Conservation (phyloP, 2,113 vertebrate species). For the Rhinolophus sinicus region DNA sequence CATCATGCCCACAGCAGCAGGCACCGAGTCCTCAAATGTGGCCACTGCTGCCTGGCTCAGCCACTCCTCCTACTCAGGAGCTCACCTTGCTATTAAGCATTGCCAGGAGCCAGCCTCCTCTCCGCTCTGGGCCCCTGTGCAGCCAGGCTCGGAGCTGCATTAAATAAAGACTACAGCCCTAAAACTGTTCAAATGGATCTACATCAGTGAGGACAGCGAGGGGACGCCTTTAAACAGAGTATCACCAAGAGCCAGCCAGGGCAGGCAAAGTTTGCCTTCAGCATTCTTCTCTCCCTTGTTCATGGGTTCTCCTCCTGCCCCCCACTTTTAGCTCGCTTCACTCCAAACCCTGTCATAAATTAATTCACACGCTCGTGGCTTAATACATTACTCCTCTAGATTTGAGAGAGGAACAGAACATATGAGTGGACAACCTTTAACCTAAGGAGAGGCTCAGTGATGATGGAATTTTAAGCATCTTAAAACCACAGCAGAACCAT, state of each 20-base stretch:
- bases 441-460: background rate
- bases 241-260: background rate
- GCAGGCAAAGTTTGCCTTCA: background rate
- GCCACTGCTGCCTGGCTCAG: background rate
- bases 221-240: constrained; percentile 31
- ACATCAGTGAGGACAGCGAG: background rate
- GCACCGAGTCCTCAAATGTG: background rate
- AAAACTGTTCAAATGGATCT: constrained; percentile 54
- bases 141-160: constrained; percentile 24
- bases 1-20: background rate
- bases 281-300: background rate
- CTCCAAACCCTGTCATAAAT: background rate
- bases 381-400: background rate
- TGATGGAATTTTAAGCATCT: background rate
- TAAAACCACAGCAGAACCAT: background rate
- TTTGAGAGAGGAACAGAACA: background rate
- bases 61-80: background rate
- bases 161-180: constrained; percentile 44
- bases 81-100: background rate
- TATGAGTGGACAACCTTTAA: background rate
- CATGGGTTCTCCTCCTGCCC: background rate
- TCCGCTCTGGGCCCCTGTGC: background rate
- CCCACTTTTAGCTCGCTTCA: background rate
- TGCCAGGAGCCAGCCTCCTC: constrained; percentile 1
- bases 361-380: background rate